Conservation (phyloP, 2,888 invertebrate genomes). For the Morpho deidamia region DNA sequence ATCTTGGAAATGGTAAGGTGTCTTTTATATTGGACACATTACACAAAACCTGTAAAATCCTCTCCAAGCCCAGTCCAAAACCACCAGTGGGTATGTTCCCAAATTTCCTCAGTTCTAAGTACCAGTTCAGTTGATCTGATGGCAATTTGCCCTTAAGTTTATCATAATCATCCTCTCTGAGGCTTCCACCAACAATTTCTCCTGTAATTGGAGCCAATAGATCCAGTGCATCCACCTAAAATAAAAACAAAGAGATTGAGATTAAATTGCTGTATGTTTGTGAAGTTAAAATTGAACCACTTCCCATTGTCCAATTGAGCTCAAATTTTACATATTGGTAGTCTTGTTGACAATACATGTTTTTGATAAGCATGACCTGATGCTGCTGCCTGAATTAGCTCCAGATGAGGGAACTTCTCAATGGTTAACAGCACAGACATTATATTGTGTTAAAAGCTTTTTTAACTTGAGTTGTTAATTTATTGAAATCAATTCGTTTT, state of each 20-base stretch:
- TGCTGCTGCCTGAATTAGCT: too few relatives aligned
- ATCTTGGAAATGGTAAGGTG: conserved; percentile 95
- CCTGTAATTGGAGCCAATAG: conserved; percentile 93
- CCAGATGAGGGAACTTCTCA: too few relatives aligned
- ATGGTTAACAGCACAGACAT: too few relatives aligned
- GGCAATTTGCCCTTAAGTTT: conserved; percentile 81
- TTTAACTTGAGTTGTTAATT: too few relatives aligned
- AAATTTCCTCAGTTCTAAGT: conserved; percentile 91
- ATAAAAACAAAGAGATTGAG: conserved; percentile 26
- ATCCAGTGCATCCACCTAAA: conserved; percentile 89
- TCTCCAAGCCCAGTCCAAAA: conserved; percentile 97
- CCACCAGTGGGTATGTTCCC: conserved; percentile 96
- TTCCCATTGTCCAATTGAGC: too few relatives aligned
- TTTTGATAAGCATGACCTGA: too few relatives aligned
- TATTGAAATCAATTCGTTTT: too few relatives aligned
- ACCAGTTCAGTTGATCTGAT: conserved; percentile 85
- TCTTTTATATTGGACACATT: conserved; percentile 95
- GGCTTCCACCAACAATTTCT: conserved; percentile 96
- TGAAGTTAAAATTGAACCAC: too few relatives aligned
- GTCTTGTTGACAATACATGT: too few relatives aligned
- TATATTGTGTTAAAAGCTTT: too few relatives aligned
- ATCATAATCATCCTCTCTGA: conserved; percentile 89
- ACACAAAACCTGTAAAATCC: conserved; percentile 90
- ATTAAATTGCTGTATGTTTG: too few relatives aligned
- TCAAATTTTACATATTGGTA: too few relatives aligned